Conservation (phyloP, 2,888 invertebrate genomes). For the Eupithecia pulchellata region DNA sequence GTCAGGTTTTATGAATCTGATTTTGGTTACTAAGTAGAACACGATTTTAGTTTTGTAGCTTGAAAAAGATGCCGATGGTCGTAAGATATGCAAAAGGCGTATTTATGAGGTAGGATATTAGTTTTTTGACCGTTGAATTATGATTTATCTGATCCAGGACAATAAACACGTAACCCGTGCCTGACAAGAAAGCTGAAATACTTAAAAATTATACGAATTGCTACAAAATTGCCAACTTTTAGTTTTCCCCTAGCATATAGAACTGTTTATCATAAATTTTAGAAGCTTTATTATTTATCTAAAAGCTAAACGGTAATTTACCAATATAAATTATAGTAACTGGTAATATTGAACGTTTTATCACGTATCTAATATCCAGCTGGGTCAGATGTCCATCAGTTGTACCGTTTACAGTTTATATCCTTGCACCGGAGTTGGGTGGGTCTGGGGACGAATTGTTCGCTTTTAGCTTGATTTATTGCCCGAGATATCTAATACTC, state of each 20-base stretch:
- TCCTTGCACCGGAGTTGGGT: slow-evolving; percentile 23
- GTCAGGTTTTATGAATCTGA: slow-evolving; percentile 2
- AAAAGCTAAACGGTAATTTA: slow-evolving; percentile 33
- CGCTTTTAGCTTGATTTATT: slow-evolving; percentile 19
- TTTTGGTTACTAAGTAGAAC: slow-evolving; percentile 14
- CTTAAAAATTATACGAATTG: not conserved
- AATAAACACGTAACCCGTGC: not conserved
- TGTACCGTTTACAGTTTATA: slow-evolving; percentile 39
- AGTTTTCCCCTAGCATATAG: not conserved
- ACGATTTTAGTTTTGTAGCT: slow-evolving; percentile 7
- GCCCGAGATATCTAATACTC: not conserved
- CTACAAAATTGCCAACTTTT: not conserved
- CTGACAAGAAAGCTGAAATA: not conserved
- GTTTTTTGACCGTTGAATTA: slow-evolving; percentile 17
- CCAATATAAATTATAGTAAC: slow-evolving; percentile 38
- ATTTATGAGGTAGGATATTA: slow-evolving; percentile 13
- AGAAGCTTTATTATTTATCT: not conserved
- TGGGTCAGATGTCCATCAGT: slow-evolving; percentile 44
- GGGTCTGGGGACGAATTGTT: slow-evolving; percentile 20
- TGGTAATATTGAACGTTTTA: slow-evolving; percentile 34
- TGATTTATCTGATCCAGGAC: not conserved
- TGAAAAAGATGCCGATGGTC: slow-evolving; percentile 9
- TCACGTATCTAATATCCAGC: slow-evolving; percentile 40
- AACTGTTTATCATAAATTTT: not conserved
- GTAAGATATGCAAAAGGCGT: slow-evolving; percentile 13